Conservation (phyloP, 1,140 invertebrate genomes). For the Stenopsyche tienmushanensis region DNA sequence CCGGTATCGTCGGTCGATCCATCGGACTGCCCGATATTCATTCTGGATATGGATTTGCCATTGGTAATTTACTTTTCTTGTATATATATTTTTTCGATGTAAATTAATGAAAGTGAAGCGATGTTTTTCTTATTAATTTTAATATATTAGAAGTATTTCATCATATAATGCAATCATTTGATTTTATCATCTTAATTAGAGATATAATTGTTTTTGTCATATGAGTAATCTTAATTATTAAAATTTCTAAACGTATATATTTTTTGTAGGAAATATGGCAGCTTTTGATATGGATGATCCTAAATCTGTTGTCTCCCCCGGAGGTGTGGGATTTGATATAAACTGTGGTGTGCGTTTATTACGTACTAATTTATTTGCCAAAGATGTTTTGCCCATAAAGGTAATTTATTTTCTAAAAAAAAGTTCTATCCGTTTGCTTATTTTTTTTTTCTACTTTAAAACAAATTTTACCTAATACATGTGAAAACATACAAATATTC, state of each 20-base stretch:
- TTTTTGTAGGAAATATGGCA: slow-evolving; percentile 92
- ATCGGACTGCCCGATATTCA: slow-evolving; percentile 97
- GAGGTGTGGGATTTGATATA: slow-evolving; percentile 98
- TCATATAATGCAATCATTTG: background rate
- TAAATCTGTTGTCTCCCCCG: slow-evolving; percentile 93
- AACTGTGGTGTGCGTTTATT: slow-evolving; percentile 97
- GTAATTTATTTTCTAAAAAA: slow-evolving; percentile 48
- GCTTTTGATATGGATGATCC: slow-evolving; percentile 97
- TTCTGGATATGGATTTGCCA: slow-evolving; percentile 99
- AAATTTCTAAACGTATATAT: slow-evolving; percentile 19
- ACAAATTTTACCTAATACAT: too few relatives aligned
- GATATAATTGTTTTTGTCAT: slow-evolving; percentile 1
- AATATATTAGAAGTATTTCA: slow-evolving; percentile 27
- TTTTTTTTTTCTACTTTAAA: slow-evolving; percentile 10
- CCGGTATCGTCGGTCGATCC: slow-evolving; percentile 93
- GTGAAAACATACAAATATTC: background rate
- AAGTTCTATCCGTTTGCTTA: slow-evolving; percentile 7
- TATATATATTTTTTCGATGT: slow-evolving; percentile 40
- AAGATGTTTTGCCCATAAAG: slow-evolving; percentile 94
- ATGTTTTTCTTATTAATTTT: slow-evolving; percentile 11
- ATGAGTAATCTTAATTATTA: background rate
- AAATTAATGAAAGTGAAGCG: slow-evolving; percentile 1
- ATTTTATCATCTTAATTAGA: background rate
- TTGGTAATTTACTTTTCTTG: slow-evolving; percentile 61
- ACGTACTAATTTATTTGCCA: slow-evolving; percentile 92